A percentile compares a stretch with the other conserved stretches of the same genome.
Conservation (phyloP, 2,797 vertebrate genomes). For the Ptychobarbus kaznakovi region DNA sequence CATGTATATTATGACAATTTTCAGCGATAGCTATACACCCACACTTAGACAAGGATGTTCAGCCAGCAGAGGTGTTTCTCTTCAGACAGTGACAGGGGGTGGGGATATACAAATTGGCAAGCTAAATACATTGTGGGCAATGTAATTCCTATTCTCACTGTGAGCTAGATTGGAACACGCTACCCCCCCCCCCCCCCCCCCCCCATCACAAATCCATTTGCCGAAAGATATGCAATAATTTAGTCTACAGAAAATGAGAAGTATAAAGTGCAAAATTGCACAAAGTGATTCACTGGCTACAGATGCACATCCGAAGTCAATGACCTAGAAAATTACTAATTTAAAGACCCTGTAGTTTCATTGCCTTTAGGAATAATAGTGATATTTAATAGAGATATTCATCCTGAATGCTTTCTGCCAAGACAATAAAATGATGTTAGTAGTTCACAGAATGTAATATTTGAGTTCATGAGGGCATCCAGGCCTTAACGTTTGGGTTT, state of each 20-base stretch:
- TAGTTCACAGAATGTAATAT: conserved; percentile 27
- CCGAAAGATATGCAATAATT: not conserved
- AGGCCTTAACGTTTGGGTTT: not conserved
- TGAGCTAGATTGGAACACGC: not conserved
- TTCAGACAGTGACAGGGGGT: not conserved
- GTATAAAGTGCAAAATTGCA: conserved; percentile 5
- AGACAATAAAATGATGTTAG: conserved; percentile 63
- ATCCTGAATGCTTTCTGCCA: conserved; percentile 24
- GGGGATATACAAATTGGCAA: not conserved
- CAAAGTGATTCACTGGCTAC: not conserved
- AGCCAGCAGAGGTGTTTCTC: not conserved
- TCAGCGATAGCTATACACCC: too few species aligned
- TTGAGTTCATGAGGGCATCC: conserved; percentile 37
- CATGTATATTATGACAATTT: not conserved
- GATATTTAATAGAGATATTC: conserved; percentile 15
- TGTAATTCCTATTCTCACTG: not conserved
- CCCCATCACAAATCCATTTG: not conserved
- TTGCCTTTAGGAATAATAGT: conserved; percentile 44
- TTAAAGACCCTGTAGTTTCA: conserved; percentile 52
- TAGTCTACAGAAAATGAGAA: conserved; percentile 26
- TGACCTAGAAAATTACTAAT: conserved; percentile 56
- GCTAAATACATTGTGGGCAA: not conserved
- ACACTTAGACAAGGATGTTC: not conserved
- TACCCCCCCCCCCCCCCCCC: too few species aligned
- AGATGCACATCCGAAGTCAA: conserved; percentile 39